These are phyloP conservation scores for Osedax fenrisi DNA, from an alignment of 2,888 invertebrate species.

Conservation along the genomic window DNA sequence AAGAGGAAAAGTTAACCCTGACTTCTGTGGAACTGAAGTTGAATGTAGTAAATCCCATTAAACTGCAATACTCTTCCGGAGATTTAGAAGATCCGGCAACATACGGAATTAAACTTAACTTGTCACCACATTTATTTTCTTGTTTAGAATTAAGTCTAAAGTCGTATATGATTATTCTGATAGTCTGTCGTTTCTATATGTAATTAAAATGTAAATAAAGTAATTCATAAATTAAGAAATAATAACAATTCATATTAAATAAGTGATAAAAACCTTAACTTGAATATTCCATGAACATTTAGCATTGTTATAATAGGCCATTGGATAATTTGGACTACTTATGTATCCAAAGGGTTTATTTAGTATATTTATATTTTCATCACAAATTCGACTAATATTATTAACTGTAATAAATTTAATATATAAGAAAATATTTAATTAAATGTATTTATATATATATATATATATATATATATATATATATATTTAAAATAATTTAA, in stretches of 20 bases:
- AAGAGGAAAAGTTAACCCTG: neutral
- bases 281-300: neutral
- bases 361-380: too few relatives aligned
- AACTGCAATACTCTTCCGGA: neutral
- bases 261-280: too few relatives aligned
- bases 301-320: neutral
- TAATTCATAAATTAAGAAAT: too few relatives aligned
- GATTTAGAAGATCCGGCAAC: neutral
- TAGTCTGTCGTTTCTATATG: neutral
- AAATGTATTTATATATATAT: too few relatives aligned
- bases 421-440: too few relatives aligned
- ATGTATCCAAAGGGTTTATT: too few relatives aligned
- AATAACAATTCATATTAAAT: too few relatives aligned
- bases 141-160: neutral
- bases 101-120: neutral
- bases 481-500: too few relatives aligned
- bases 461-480: too few relatives aligned
- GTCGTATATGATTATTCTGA: neutral
- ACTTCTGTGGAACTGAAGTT: neutral
- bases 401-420: too few relatives aligned
- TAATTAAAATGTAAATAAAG: too few relatives aligned
- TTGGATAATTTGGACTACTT: neutral
- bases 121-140: neutral
- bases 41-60: neutral
- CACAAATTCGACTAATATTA: too few relatives aligned